Conservation (phyloP, 2,113 vertebrate genomes). For the Sphaerodactylus townsendi region DNA sequence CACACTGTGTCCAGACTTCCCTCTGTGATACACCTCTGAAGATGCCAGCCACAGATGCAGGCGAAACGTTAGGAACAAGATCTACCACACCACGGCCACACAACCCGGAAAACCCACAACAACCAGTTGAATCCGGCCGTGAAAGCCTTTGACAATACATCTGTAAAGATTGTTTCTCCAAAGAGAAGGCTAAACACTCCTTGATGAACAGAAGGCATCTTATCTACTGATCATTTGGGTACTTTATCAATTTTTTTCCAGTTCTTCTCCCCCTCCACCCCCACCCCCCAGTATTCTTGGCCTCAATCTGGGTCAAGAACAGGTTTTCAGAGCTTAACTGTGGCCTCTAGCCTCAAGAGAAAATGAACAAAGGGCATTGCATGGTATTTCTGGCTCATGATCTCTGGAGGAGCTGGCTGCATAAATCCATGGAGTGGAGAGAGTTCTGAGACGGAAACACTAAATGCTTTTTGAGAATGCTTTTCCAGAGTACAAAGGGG, state of each 20-base stretch:
- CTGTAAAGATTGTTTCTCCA: background rate
- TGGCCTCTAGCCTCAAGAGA: background rate
- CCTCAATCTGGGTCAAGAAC: background rate
- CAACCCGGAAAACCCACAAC: too few relatives aligned
- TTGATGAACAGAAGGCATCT: background rate
- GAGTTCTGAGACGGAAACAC: background rate
- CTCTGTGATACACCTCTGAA: too few relatives aligned
- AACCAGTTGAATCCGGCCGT: too few relatives aligned
- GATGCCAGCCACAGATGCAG: too few relatives aligned
- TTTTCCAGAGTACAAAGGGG: background rate
- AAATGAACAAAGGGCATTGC: background rate
- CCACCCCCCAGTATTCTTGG: background rate
- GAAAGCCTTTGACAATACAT: too few relatives aligned
- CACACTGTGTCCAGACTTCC: too few relatives aligned
- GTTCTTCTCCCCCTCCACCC: too few relatives aligned
- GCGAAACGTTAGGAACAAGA: too few relatives aligned
- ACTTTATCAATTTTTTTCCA: background rate
- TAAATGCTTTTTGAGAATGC: background rate
- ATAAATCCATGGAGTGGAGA: background rate
- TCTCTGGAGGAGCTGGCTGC: background rate
- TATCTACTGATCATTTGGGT: background rate
- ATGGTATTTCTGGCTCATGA: background rate
- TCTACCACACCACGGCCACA: too few relatives aligned
- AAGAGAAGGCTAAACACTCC: background rate
- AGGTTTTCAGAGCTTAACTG: background rate